phyloP scores from a whole-genome alignment of 2,888 invertebrate species.

The Pterostichus madidus region DNA sequence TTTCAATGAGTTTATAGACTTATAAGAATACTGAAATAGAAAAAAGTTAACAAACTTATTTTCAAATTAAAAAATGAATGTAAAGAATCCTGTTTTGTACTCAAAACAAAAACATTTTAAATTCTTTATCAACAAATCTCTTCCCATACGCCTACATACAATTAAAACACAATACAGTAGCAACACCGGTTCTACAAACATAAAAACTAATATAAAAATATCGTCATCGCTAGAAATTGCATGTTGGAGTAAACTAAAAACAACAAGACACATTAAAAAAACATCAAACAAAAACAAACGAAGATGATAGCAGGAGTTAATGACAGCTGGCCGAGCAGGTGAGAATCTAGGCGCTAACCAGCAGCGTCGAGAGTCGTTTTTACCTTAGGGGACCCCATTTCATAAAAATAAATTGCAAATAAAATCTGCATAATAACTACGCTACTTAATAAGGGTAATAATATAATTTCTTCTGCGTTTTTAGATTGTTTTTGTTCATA shows the following conservation, averaged over 20 bases:
- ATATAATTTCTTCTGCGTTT: too few relatives aligned
- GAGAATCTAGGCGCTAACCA: constrained; percentile 36
- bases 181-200: constrained; percentile 21
- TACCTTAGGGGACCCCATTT: background rate
- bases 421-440: too few relatives aligned
- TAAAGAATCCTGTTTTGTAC: background rate
- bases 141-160: background rate
- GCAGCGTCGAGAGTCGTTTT: constrained; percentile 12
- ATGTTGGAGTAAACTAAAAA: constrained; percentile 16
- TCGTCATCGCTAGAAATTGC: constrained; percentile 22
- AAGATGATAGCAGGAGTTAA: constrained; percentile 68
- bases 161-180: constrained; percentile 40
- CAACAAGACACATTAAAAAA: constrained; percentile 52
- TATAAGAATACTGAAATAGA: too few relatives aligned
- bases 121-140: background rate
- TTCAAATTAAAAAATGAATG: too few relatives aligned
- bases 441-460: too few relatives aligned
- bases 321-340: constrained; percentile 69
- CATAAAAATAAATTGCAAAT: too few relatives aligned
- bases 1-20: too few relatives aligned
- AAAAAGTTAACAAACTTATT: too few relatives aligned
- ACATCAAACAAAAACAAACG: constrained; percentile 64
- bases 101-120: background rate
- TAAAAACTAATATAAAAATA: constrained; percentile 8
- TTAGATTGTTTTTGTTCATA: too few relatives aligned